phyloP scores from a whole-genome alignment of 2,888 invertebrate genomes.

The Drosophila seclusa region DNA sequence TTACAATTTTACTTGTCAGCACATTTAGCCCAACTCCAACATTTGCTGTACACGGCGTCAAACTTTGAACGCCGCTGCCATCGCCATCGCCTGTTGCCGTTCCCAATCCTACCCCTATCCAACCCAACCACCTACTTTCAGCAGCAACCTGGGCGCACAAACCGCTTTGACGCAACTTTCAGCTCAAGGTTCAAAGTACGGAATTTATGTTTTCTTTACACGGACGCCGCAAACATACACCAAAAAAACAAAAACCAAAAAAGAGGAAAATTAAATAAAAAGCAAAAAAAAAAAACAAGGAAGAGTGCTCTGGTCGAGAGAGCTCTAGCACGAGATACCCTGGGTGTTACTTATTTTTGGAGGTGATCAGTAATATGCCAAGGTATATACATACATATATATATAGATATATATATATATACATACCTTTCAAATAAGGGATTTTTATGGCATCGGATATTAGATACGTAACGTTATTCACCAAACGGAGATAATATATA shows the following conservation, averaged over 20 bases:
- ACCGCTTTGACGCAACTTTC: conserved; percentile 68
- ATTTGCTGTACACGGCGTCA: conserved; percentile 57
- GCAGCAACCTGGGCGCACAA: conserved; percentile 52
- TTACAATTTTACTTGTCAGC: conserved; percentile 64
- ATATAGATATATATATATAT: too few relatives aligned
- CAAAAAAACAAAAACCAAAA: conserved; percentile 18
- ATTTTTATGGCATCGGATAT: too few relatives aligned
- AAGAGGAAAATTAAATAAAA: conserved; percentile 10
- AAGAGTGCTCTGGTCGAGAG: conserved; percentile 13
- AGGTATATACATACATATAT: too few relatives aligned
- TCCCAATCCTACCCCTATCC: conserved; percentile 11
- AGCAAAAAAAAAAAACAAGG: conserved; percentile 1
- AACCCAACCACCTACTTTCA: conserved; percentile 17
- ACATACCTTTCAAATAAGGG: too few relatives aligned
- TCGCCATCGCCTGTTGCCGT: conserved; percentile 36
- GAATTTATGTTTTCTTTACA: conserved; percentile 68
- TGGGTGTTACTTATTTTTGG: neutral
- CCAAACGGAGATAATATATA: neutral
- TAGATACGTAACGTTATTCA: neutral
- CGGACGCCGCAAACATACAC: conserved; percentile 54
- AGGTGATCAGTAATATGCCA: neutral
- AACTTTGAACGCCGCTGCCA: conserved; percentile 45
- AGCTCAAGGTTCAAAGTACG: conserved; percentile 69
- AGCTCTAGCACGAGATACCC: neutral
- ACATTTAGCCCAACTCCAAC: conserved; percentile 51